Evolutionary conservation across 1,140 invertebrate genomes (phyloP).

Genomic region (Doryteuthis pealeii): DNA sequence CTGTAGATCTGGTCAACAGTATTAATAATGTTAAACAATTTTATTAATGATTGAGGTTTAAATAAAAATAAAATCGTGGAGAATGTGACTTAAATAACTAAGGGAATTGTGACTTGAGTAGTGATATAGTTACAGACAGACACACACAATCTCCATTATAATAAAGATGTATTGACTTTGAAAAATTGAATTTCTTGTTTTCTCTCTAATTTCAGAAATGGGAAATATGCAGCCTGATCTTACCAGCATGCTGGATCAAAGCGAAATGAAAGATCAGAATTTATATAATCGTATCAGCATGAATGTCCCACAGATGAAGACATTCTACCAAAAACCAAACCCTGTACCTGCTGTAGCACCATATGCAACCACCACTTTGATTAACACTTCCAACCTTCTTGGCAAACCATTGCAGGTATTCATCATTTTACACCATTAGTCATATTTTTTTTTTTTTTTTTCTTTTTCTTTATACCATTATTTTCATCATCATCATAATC

Average conservation of each 20-base stretch:
- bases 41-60: no score
- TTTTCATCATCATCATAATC: no score
- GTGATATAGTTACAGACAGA: no score
- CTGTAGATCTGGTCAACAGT: no score
- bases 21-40: no score
- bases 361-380: constrained; percentile 79
- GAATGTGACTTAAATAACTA: no score
- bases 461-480: neutral
- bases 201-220: constrained; percentile 21
- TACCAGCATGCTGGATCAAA: constrained; percentile 42
- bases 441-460: neutral
- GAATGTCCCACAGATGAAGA: constrained; percentile 64
- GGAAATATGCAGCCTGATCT: constrained; percentile 42
- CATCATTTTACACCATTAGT: neutral
- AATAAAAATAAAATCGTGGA: no score
- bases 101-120: no score
- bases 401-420: constrained; percentile 18
- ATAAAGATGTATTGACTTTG: no score
- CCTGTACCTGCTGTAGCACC: constrained; percentile 64
- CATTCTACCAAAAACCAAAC: constrained; percentile 73
- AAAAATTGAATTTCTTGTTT: no score
- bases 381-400: constrained; percentile 47
- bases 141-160: no score
- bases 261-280: constrained; percentile 30
- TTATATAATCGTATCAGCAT: constrained; percentile 43